Conservation (phyloP, 1,140 invertebrate genomes). For the Drosophila varians region DNA sequence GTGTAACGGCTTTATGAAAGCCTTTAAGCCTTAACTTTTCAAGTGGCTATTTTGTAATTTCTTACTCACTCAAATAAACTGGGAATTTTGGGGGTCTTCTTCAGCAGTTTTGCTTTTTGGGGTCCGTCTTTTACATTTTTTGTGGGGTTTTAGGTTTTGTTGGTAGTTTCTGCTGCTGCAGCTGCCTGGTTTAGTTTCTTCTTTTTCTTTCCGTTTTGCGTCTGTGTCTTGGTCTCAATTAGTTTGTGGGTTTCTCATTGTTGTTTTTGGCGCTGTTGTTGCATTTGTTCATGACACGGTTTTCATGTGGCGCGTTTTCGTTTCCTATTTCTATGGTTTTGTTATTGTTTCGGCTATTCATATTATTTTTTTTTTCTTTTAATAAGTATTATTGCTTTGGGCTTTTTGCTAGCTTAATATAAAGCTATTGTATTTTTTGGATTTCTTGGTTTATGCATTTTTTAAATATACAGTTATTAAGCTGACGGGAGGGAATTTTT, state of each 20-base stretch:
- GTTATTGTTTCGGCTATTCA: constrained; percentile 43
- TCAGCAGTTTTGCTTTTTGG: constrained; percentile 36
- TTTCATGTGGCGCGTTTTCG: constrained; percentile 75
- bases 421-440: constrained; percentile 42
- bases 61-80: constrained; percentile 63
- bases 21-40: constrained; percentile 48
- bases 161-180: constrained; percentile 16
- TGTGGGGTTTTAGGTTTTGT: constrained; percentile 27
- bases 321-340: constrained; percentile 68
- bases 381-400: constrained; percentile 25
- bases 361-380: constrained; percentile 7
- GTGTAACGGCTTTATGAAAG: constrained; percentile 42
- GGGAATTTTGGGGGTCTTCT: constrained; percentile 46
- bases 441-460: constrained; percentile 11
- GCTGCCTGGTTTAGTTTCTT: constrained; percentile 58
- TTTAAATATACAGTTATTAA: constrained; percentile 20
- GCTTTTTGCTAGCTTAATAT: constrained; percentile 48
- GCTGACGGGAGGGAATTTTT: constrained; percentile 21
- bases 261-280: constrained; percentile 64
- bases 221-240: constrained; percentile 48
- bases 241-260: constrained; percentile 53
- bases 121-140: constrained; percentile 16
- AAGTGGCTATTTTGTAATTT: constrained; percentile 66
- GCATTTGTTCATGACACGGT: constrained; percentile 80
- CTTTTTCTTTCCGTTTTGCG: constrained; percentile 49